Evolutionary conservation across 2,797 vertebrate genomes (phyloP).

Genomic region (Gymnothorax reevesii): DNA sequence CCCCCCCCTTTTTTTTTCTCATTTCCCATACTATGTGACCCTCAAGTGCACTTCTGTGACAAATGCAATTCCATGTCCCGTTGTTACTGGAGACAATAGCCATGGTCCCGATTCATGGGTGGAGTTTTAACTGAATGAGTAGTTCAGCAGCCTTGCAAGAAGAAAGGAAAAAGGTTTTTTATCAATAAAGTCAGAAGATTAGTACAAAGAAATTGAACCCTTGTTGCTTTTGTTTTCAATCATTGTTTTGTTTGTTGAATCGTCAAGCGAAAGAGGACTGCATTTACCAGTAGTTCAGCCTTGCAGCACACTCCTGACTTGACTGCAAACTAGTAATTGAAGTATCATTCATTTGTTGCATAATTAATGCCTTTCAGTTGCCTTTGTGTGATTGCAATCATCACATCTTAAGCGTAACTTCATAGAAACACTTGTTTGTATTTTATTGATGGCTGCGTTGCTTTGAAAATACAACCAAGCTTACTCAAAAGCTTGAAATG

Average conservation of each 20-base stretch:
- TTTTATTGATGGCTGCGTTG: background rate
- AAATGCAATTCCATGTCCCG: too few relatives aligned
- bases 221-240: background rate
- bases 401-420: background rate
- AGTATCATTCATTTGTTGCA: background rate
- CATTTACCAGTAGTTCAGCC: background rate
- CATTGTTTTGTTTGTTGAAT: background rate
- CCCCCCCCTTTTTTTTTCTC: too few relatives aligned
- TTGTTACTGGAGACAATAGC: too few relatives aligned
- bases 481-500: background rate
- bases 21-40: too few relatives aligned
- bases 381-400: background rate
- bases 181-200: background rate
- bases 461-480: background rate
- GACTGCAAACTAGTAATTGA: background rate
- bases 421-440: background rate
- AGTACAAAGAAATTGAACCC: background rate
- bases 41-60: too few relatives aligned
- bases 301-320: background rate
- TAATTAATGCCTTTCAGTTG: slow-evolving; percentile 9
- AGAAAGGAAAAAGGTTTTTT: background rate
- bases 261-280: background rate
- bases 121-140: background rate
- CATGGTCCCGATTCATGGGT: too few relatives aligned
- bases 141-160: background rate